A percentile compares a stretch with the other conserved stretches of the same genome.
Evolutionary conservation across 2,888 invertebrate genomes (phyloP).

Genomic region (Colostygia pectinataria): DNA sequence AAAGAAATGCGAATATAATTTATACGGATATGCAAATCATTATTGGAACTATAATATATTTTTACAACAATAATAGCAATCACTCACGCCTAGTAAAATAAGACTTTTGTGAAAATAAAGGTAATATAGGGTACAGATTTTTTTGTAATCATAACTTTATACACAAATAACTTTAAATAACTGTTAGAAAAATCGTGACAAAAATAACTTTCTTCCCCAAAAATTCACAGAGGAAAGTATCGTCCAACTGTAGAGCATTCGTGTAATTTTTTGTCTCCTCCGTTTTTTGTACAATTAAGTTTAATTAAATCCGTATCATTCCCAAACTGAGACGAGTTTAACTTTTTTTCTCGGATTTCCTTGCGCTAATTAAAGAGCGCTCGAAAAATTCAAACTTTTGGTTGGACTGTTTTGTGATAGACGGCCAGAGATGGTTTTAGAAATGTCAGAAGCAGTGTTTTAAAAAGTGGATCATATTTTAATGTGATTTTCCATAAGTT

Average conservation of each 20-base stretch:
- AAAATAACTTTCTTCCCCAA: constrained; percentile 14
- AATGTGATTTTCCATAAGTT: not conserved
- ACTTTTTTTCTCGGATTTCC: constrained; percentile 42
- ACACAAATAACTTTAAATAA: too few relatives aligned
- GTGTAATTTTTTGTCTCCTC: constrained; percentile 40
- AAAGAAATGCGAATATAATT: constrained; percentile 5
- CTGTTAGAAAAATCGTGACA: not conserved
- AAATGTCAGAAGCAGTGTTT: constrained; percentile 14
- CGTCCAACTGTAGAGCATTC: constrained; percentile 23
- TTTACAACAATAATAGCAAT: too few relatives aligned
- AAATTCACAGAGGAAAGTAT: constrained; percentile 24
- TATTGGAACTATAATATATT: too few relatives aligned
- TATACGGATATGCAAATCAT: too few relatives aligned
- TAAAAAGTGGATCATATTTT: constrained; percentile 1
- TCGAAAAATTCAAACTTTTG: constrained; percentile 40
- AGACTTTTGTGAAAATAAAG: too few relatives aligned
- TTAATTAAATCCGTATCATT: constrained; percentile 63
- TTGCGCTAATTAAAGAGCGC: constrained; percentile 50
- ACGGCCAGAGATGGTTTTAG: constrained; percentile 13
- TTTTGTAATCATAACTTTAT: too few relatives aligned
- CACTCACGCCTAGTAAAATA: too few relatives aligned
- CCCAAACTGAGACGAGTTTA: constrained; percentile 38
- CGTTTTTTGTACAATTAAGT: constrained; percentile 44
- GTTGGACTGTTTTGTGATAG: constrained; percentile 31
- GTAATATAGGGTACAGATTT: too few relatives aligned